phyloP scores from a whole-genome alignment of 1,140 invertebrate genomes.

The Rhagoletis pomonella region DNA sequence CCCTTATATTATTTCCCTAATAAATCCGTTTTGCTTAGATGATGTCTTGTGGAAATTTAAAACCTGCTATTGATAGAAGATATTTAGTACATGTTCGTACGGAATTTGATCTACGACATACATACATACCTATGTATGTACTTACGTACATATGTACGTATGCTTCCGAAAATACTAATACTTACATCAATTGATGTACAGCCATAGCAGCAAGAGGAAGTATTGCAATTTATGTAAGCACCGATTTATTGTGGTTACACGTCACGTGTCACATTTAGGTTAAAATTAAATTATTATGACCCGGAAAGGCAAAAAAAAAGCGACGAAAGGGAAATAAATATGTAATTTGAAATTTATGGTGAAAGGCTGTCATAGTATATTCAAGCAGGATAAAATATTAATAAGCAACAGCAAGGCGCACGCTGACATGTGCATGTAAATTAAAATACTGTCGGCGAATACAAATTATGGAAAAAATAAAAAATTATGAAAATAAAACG shows the following conservation, averaged over 20 bases:
- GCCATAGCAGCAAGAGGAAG: neutral
- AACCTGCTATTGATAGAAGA: too few relatives aligned
- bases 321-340: too few relatives aligned
- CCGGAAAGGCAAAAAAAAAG: neutral
- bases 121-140: neutral
- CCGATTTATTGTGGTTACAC: conserved; percentile 27
- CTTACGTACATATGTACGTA: neutral
- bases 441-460: neutral
- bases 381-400: neutral
- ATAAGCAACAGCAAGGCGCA: neutral
- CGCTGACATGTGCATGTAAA: neutral
- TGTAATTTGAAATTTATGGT: too few relatives aligned
- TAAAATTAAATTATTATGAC: conserved; percentile 41
- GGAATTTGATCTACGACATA: neutral
- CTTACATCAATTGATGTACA: neutral
- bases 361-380: neutral
- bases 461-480: neutral
- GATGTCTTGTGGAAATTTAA: too few relatives aligned
- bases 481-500: neutral
- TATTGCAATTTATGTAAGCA: neutral
- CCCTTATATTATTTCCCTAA: too few relatives aligned
- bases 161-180: neutral
- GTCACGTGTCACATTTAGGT: conserved; percentile 23
- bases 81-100: too few relatives aligned
- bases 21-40: too few relatives aligned